Evolutionary conservation across 2,888 invertebrate species (phyloP), one percentile per base, ranked within the genome.

Genomic region (Megalurothrips usitatus): DNA sequence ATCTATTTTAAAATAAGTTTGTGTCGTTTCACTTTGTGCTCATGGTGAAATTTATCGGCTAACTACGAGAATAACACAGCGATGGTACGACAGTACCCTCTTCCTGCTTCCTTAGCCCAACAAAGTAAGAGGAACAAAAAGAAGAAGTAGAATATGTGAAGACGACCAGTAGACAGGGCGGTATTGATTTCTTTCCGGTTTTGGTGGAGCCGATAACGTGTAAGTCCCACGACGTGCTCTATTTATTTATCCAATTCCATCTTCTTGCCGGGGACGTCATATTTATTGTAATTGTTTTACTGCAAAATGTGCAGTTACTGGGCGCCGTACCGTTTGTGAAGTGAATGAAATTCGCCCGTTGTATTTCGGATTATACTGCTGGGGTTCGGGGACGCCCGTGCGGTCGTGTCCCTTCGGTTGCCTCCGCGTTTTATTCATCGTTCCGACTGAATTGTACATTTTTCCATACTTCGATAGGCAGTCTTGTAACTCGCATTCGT

Each of bases 201-300:
- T 75, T 23, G 68, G 68, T 75, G 68, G 68, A 23, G 68, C 23
- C 68, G 26, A 75, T 75, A 75, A 75, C 68, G 68, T 75, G 68
- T 75, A 75, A 75, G 68, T 75, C 3, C 9, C 12, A 26, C 11
- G 26, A 75, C 23, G n/a, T 75, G 3, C 9, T n/a, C 3, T 10
- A 9, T 11, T 26, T 26, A 19, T 1, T 26, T 26, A 75, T 75
- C 68, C 26, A 12, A 0, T 75, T 75, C 23, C 68, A 75, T 75
- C 68, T 43, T 43, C 34, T 43, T 43, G 34, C 34, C 34, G 34
- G 3, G 34, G 34, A 43, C 34, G 34, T 6, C 2, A 43, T 43
- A 43, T 4, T 43, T 43, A 43, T 14, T 14, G 58, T 19, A 58
- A 58, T 58, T 19, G 17, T 14, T 58, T 14, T 17, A 58, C 19